Evolutionary conservation across 1,140 invertebrate genomes (phyloP).

Genomic region (Lepidurus packardi): DNA sequence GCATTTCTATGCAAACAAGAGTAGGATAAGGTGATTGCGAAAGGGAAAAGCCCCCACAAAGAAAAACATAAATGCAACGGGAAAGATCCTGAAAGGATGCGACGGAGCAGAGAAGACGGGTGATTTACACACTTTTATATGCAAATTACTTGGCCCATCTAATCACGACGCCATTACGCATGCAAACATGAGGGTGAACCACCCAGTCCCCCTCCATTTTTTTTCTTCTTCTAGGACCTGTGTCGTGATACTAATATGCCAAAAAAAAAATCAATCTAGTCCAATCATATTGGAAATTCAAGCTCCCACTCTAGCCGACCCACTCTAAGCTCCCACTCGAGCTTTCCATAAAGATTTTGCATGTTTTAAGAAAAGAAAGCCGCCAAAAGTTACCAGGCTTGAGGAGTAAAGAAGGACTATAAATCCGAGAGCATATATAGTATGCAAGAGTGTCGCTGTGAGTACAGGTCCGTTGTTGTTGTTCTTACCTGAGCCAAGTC

Average conservation of each 20-base stretch:
- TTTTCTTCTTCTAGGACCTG: neutral
- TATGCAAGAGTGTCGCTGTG: neutral
- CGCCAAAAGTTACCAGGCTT: no score
- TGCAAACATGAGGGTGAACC: neutral
- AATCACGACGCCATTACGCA: neutral
- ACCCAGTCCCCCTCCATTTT: neutral
- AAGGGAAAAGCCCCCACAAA: slow-evolving; percentile 12
- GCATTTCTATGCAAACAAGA: slow-evolving; percentile 15
- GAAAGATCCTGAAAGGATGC: slow-evolving; percentile 18
- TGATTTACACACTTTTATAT: slow-evolving; percentile 12
- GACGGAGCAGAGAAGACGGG: slow-evolving; percentile 13
- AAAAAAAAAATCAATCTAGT: neutral
- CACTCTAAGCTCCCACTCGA: no score
- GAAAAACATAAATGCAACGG: neutral
- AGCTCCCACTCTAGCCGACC: no score
- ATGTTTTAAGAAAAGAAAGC: no score
- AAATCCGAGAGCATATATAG: no score
- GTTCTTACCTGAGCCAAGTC: slow-evolving; percentile 59
- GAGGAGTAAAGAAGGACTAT: no score
- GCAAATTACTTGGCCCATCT: neutral
- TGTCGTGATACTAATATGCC: neutral
- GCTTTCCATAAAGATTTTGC: no score
- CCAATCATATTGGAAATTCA: neutral
- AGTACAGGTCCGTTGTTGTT: slow-evolving; percentile 40
- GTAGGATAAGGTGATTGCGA: neutral